phyloP scores from a whole-genome alignment of 2,888 invertebrate genomes.

The Drosophila conformis region DNA sequence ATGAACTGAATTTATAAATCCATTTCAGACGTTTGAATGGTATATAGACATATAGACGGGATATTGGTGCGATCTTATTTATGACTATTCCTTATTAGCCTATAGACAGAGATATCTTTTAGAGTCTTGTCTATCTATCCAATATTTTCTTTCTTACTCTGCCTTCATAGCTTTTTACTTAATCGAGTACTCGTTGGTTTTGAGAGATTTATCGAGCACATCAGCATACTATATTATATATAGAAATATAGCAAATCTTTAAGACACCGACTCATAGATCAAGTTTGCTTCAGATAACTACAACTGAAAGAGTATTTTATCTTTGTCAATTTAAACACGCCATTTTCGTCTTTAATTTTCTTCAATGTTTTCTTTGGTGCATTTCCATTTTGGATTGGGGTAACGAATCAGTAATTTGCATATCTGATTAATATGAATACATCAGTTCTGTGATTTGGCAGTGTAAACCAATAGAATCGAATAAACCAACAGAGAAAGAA shows the following conservation, averaged over 20 bases:
- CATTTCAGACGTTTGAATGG: not conserved
- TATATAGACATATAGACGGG: not conserved
- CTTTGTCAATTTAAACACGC: not conserved
- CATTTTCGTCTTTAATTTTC: not conserved
- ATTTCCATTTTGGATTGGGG: slow-evolving; percentile 39
- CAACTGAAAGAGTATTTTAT: slow-evolving; percentile 4
- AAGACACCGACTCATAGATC: not conserved
- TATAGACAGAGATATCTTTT: not conserved
- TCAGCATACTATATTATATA: not conserved
- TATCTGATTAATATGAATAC: slow-evolving; percentile 81
- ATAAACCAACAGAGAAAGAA: slow-evolving; percentile 39
- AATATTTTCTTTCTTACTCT: not conserved
- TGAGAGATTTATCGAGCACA: not conserved
- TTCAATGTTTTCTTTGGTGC: slow-evolving; percentile 15
- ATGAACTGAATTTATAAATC: not conserved
- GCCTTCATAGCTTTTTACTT: not conserved
- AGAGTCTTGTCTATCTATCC: not conserved
- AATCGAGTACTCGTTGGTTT: not conserved
- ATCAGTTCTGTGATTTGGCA: slow-evolving; percentile 68
- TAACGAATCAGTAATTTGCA: slow-evolving; percentile 66
- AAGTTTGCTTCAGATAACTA: not conserved
- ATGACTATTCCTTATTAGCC: not conserved
- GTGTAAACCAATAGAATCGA: slow-evolving; percentile 54
- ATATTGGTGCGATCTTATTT: not conserved
- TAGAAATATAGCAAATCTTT: not conserved